These are phyloP conservation scores for Bambusicola thoracicus DNA, from an alignment of 2,113 vertebrate genomes.

Conservation along the genomic window DNA sequence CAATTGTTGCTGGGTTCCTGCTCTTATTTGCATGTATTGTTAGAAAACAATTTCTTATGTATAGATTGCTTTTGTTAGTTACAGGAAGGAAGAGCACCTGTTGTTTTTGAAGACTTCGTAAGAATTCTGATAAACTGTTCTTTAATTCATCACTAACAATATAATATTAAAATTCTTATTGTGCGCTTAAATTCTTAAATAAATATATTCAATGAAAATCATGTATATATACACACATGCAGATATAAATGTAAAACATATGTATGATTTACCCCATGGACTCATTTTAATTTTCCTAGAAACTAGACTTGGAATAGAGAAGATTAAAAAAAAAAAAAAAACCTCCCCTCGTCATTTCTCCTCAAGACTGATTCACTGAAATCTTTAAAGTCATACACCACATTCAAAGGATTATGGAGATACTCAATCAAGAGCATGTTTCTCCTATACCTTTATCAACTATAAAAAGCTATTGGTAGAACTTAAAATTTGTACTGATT, in stretches of 20 bases:
- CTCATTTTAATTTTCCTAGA: neutral
- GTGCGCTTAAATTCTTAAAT: neutral
- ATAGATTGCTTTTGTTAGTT: neutral
- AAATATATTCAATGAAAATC: neutral
- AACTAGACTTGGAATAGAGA: neutral
- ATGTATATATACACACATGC: neutral
- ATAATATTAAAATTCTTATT: neutral
- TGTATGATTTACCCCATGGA: neutral
- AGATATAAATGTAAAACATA: neutral
- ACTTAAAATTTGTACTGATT: neutral
- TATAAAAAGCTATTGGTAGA: neutral
- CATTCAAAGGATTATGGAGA: neutral
- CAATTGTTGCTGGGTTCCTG: neutral
- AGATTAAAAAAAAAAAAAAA: neutral
- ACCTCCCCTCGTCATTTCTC: fast-evolving
- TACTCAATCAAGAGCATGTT: neutral
- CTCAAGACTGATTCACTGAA: neutral
- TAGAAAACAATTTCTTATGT: neutral
- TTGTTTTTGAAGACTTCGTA: neutral
- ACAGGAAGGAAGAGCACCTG: neutral
- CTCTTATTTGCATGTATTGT: neutral
- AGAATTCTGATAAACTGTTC: neutral
- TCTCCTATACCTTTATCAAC: neutral
- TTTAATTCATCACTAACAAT: neutral
- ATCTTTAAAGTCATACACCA: neutral